Conservation (phyloP, 2,888 invertebrate species). For the Ennomos erosarius region DNA sequence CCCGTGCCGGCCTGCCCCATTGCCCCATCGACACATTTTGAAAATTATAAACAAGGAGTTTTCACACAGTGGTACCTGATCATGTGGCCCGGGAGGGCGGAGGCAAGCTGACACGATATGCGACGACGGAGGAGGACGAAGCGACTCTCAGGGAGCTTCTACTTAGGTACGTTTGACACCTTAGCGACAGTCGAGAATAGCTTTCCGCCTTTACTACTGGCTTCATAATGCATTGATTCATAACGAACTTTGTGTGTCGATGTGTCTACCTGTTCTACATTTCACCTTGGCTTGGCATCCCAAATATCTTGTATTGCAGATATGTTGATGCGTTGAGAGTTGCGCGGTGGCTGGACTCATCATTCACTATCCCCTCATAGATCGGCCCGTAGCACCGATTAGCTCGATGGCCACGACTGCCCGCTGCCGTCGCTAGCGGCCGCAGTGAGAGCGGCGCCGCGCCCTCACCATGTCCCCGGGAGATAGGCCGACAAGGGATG, state of each 20-base stretch:
- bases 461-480: slow-evolving; percentile 21
- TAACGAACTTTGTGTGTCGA: slow-evolving; percentile 50
- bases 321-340: slow-evolving; percentile 62
- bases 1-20: slow-evolving; percentile 2
- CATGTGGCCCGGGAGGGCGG: slow-evolving; percentile 85
- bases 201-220: slow-evolving; percentile 76
- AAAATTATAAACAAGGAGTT: slow-evolving; percentile 74
- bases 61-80: slow-evolving; percentile 83
- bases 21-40: slow-evolving; percentile 23
- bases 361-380: slow-evolving; percentile 60
- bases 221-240: slow-evolving; percentile 69
- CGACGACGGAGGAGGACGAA: slow-evolving; percentile 95
- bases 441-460: slow-evolving; percentile 16
- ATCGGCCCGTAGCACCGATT: slow-evolving; percentile 67
- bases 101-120: slow-evolving; percentile 90
- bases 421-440: slow-evolving; percentile 29
- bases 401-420: slow-evolving; percentile 72
- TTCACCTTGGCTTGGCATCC: slow-evolving; percentile 78
- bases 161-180: slow-evolving; percentile 90
- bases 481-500: slow-evolving; percentile 43
- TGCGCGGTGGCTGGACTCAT: slow-evolving; percentile 60
- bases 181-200: slow-evolving; percentile 65
- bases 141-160: slow-evolving; percentile 97
- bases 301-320: slow-evolving; percentile 81
- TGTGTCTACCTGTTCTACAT: slow-evolving; percentile 49